Percentiles rank a stretch among this genome's conserved stretches.
Evolutionary conservation across 2,797 vertebrate genomes (phyloP).

Genomic region (Ctenopoma multispine): DNA sequence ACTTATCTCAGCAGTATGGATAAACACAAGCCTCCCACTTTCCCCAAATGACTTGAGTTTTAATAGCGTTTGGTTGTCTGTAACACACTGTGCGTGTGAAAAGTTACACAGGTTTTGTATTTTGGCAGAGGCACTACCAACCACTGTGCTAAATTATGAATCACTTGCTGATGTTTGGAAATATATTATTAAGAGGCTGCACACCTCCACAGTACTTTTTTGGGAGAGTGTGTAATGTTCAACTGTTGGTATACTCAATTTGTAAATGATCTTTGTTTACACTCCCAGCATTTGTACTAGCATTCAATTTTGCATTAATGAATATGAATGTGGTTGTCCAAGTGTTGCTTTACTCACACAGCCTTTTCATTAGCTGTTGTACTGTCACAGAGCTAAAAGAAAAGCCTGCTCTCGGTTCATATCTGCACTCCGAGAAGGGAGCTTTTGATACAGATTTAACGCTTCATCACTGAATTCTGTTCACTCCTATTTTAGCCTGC

Average conservation of each 20-base stretch:
- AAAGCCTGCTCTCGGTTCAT: constrained; percentile 13
- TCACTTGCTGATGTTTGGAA: constrained; percentile 58
- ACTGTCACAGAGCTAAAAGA: constrained; percentile 41
- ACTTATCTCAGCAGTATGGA: constrained; percentile 71
- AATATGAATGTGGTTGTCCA: constrained; percentile 68
- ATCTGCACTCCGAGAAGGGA: constrained; percentile 29
- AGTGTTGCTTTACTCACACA: constrained; percentile 59
- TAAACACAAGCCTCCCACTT: constrained; percentile 56
- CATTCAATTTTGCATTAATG: constrained; percentile 67
- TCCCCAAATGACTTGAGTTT: constrained; percentile 56
- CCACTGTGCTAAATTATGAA: constrained; percentile 65
- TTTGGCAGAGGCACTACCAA: constrained; percentile 35
- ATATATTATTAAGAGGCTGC: constrained; percentile 58
- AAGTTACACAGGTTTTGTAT: constrained; percentile 53
- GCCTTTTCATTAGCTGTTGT: constrained; percentile 57
- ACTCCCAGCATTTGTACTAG: constrained; percentile 55
- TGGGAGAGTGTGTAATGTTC: constrained; percentile 5
- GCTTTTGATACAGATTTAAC: constrained; percentile 36
- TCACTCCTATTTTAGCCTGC: constrained; percentile 23
- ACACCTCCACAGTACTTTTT: constrained; percentile 41
- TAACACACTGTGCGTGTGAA: constrained; percentile 57
- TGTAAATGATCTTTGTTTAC: constrained; percentile 68
- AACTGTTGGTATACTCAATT: constrained; percentile 49
- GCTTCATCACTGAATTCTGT: constrained; percentile 38
- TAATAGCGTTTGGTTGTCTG: constrained; percentile 59